These are phyloP conservation scores for Pangasius djambal DNA, from an alignment of 2,797 vertebrate species.

Conservation along the genomic window DNA sequence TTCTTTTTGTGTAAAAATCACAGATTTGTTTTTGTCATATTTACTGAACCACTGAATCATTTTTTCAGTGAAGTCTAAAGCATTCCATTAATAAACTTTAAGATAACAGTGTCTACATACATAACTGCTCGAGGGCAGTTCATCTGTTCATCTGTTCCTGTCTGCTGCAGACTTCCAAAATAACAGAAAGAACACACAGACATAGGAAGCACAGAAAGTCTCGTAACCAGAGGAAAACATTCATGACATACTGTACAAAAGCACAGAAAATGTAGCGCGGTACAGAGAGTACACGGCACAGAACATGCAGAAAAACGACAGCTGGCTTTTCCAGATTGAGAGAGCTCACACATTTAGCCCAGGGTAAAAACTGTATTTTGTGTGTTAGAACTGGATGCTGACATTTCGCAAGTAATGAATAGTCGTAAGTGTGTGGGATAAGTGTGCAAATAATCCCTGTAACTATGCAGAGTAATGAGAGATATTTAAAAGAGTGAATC, in stretches of 20 bases:
- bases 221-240: neutral
- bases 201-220: neutral
- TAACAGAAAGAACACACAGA: neutral
- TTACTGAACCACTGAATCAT: too few species aligned
- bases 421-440: constrained; percentile 30
- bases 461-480: constrained; percentile 45
- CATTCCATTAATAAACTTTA: neutral
- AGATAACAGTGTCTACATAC: neutral
- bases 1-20: neutral
- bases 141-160: constrained; percentile 5
- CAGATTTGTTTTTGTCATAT: neutral
- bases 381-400: constrained; percentile 44
- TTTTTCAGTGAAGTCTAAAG: neutral
- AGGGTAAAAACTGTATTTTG: constrained; percentile 21
- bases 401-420: constrained; percentile 46
- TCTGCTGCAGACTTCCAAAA: neutral
- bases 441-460: constrained; percentile 49
- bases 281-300: neutral
- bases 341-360: constrained; percentile 24
- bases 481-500: constrained; percentile 51
- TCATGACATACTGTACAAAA: neutral
- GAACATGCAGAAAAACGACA: constrained; percentile 21
- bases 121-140: neutral
- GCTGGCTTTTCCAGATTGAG: constrained; percentile 19
- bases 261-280: neutral